Evolutionary conservation across 2,797 vertebrate genomes (phyloP).

Genomic region (Sebastes minor): DNA sequence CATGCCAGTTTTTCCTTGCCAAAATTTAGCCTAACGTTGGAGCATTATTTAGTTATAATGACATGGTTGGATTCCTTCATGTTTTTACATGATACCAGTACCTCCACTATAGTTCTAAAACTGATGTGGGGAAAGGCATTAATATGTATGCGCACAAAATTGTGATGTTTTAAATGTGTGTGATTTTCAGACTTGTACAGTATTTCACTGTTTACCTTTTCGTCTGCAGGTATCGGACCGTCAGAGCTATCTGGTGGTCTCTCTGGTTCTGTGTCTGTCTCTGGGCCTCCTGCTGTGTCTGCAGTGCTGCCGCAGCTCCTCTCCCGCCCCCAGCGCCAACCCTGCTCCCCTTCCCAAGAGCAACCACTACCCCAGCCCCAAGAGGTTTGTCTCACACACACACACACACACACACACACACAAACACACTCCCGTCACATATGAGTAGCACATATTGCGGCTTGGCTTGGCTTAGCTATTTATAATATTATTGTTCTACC

Average conservation of each 20-base stretch:
- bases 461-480: background rate
- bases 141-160: too few species aligned
- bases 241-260: constrained; percentile 93
- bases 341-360: constrained; percentile 87
- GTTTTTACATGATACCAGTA: too few species aligned
- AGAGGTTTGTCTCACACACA: constrained; percentile 83
- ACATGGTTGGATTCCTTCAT: too few species aligned
- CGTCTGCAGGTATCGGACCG: constrained; percentile 91
- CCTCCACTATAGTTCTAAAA: too few species aligned
- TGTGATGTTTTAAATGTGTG: background rate
- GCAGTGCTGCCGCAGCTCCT: constrained; percentile 88
- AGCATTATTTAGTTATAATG: too few species aligned
- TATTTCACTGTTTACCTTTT: background rate
- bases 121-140: too few species aligned
- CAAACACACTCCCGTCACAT: background rate
- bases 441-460: background rate
- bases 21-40: too few species aligned
- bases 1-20: too few species aligned
- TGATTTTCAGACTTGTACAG: background rate
- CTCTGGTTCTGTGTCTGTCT: constrained; percentile 89
- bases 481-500: background rate
- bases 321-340: constrained; percentile 77
- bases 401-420: background rate
- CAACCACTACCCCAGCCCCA: constrained; percentile 96
- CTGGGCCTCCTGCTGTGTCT: constrained; percentile 91